Base-by-base conservation (phyloP, 2,888 invertebrate species). In the Mimumesa dahlbomi region DNA sequence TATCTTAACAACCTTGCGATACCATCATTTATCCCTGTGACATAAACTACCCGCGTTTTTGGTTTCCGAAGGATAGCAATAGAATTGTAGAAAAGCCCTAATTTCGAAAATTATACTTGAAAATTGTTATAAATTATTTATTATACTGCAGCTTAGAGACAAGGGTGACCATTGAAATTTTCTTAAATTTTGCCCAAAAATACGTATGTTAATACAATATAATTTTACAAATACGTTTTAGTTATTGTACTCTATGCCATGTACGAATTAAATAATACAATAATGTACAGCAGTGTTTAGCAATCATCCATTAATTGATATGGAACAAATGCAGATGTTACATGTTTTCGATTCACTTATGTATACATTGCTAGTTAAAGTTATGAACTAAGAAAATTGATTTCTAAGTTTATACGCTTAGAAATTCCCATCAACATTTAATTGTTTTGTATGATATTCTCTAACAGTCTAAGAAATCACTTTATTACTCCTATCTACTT, bases 161-260 rank as follows among this genome's bases (percentile, higher is more conserved):
- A 61, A 70, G 7, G 29, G 50, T 46, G 48, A 66, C 73, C 53
- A 73, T 68, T 68, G 63, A 72, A 59, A 66, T 43, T 62, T 66
- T 22, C 40, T 66, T 70, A 67, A 71, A 62, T 34, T 56, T 56
- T 66, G 66, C 74, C 75, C 59, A 79, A 81, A 79, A 81, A 75
- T 82, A 78, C 68, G 79, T n/a, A n/a, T 69, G 66, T 67, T 66
- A 68, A 73, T 79, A 79, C 66, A 64, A 74, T 73, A 69, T 73
- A 69, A 82, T 83, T n/a, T n/a, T 81, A 70, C 81, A 78, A 71
- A 79, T 80, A 77, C 74, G 77, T 73, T 66, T 59, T 77, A 54
- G 52, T 76, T 73, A 73, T 79, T 53, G 57, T 66, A 65, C 36
- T 77, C 64, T 75, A 21, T 54, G 48, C 53, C 58, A 68, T 64